These are phyloP conservation scores for Thaumatotibia leucotreta DNA, from an alignment of 1,140 invertebrate species.

Conservation along the genomic window DNA sequence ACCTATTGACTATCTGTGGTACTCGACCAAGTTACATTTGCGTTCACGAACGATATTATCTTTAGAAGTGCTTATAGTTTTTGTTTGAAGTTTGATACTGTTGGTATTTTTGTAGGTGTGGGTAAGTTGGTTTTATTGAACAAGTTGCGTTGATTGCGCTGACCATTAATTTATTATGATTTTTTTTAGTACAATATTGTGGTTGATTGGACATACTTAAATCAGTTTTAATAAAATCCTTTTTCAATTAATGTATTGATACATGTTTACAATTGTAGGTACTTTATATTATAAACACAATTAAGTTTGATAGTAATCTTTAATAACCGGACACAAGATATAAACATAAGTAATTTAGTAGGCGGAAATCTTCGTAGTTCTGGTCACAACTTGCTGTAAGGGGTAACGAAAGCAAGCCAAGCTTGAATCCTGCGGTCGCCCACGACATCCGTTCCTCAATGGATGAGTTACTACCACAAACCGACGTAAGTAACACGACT, in stretches of 20 bases:
- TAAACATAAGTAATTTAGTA: background rate
- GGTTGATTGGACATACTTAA: background rate
- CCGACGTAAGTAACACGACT: background rate
- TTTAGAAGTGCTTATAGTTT: background rate
- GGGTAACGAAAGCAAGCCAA: background rate
- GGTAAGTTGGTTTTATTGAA: background rate
- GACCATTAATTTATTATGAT: background rate
- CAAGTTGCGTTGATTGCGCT: conserved; percentile 8
- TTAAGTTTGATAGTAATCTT: too few relatives aligned
- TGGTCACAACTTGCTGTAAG: background rate
- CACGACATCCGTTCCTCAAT: background rate
- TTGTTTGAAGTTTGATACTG: background rate
- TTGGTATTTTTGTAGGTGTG: background rate
- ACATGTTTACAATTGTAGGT: too few relatives aligned
- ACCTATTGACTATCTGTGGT: conserved; percentile 11
- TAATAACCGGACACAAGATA: background rate
- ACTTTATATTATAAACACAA: too few relatives aligned
- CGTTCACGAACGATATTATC: background rate
- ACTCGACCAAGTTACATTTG: background rate
- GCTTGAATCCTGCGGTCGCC: conserved; percentile 14
- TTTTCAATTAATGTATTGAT: too few relatives aligned
- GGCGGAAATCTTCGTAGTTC: background rate
- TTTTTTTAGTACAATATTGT: background rate
- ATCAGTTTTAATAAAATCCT: background rate
- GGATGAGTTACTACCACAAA: background rate